A percentile compares a stretch with the other conserved stretches of the same genome.
Evolutionary conservation across 2,888 invertebrate genomes (phyloP).

Genomic region (Xylocampa areola): DNA sequence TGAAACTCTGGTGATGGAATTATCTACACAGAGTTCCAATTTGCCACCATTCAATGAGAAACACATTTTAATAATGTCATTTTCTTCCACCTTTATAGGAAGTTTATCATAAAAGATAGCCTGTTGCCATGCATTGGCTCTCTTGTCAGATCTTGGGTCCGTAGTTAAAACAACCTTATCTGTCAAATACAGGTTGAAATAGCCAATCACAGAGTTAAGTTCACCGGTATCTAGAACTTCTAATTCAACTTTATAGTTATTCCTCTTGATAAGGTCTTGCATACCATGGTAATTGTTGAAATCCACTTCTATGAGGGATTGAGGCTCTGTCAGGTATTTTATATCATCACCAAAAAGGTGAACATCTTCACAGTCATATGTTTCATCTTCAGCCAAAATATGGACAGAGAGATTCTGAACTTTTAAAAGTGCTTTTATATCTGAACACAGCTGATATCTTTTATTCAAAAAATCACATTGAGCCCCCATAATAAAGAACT

Average conservation of each 20-base stretch:
- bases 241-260: slow-evolving; percentile 72
- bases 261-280: slow-evolving; percentile 63
- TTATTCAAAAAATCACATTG: slow-evolving; percentile 87
- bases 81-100: slow-evolving; percentile 71
- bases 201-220: slow-evolving; percentile 92
- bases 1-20: slow-evolving; percentile 70
- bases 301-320: slow-evolving; percentile 89
- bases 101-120: slow-evolving; percentile 91
- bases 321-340: slow-evolving; percentile 90
- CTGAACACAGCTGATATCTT: slow-evolving; percentile 80
- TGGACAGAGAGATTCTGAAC: slow-evolving; percentile 69
- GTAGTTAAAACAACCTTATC: slow-evolving; percentile 91
- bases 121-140: slow-evolving; percentile 93
- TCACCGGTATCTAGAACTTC: slow-evolving; percentile 83
- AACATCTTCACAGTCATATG: slow-evolving; percentile 93
- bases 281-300: slow-evolving; percentile 90
- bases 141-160: slow-evolving; percentile 85
- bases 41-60: slow-evolving; percentile 80
- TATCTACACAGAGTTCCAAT: slow-evolving; percentile 68
- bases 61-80: slow-evolving; percentile 71
- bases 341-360: slow-evolving; percentile 83
- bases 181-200: slow-evolving; percentile 93
- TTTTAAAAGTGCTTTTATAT: slow-evolving; percentile 71
- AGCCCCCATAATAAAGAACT: slow-evolving; percentile 91
- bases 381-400: slow-evolving; percentile 81